Conservation (phyloP, 2,113 vertebrate genomes). For the Brachyistius frenatus region DNA sequence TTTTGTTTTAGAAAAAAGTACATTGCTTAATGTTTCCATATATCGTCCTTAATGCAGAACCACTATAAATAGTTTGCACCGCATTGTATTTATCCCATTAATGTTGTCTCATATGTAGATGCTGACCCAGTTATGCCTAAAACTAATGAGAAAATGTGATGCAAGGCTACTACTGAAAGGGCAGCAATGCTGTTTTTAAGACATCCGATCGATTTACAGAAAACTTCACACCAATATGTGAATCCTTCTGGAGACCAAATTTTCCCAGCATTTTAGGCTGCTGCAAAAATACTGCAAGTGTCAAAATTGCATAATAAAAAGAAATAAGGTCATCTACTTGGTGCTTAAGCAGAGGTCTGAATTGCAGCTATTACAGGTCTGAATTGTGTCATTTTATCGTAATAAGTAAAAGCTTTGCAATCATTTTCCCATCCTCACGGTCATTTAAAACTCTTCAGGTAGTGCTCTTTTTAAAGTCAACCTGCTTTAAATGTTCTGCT, state of each 20-base stretch:
- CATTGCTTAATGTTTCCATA: neutral
- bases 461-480: conserved; percentile 50
- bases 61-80: neutral
- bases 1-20: neutral
- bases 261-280: conserved; percentile 6
- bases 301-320: conserved; percentile 27
- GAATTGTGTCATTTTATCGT: conserved; percentile 52
- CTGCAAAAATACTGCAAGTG: neutral
- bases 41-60: neutral
- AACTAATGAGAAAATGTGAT: neutral
- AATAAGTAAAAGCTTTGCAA: conserved; percentile 50
- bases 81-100: neutral
- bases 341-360: conserved; percentile 39
- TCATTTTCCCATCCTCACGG: conserved; percentile 22
- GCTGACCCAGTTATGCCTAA: neutral
- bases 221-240: neutral
- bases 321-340: conserved; percentile 46
- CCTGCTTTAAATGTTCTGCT: conserved; percentile 59
- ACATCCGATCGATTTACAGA: conserved; percentile 13
- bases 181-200: neutral
- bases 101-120: neutral
- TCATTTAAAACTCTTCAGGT: conserved; percentile 51
- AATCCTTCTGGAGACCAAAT: neutral
- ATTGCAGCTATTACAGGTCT: conserved; percentile 44
- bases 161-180: neutral